Evolutionary conservation across 2,797 vertebrate genomes (phyloP), one percentile per base, ranked within the genome.

Genomic region (Paedocypris micromegethes): DNA sequence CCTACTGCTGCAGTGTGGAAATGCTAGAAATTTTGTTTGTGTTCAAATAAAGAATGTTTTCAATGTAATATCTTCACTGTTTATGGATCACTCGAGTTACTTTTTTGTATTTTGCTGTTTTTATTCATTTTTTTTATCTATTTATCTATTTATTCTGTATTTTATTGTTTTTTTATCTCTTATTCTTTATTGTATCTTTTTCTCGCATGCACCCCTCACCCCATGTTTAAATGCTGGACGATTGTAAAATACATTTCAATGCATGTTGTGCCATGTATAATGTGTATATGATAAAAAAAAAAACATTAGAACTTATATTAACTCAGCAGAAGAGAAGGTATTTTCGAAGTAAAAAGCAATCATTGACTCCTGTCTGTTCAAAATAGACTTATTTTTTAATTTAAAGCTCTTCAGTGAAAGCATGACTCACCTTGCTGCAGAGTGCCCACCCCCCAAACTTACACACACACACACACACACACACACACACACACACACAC

Each of bases 351-450:
- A 52, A 53, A 52, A 23, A 0, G 38, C 4, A 59, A 41, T 7
- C 1, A 3, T 9, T 47, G 66, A 60, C 50, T 50, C 66, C 3
- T 46, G 58, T 48, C 4, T 53, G 53, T 9, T 68, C 45, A 55
- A 1, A 50, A 39, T 63, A 6, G 46, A 50, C 54, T 63, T 3
- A 57, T 56, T 61, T 44, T 9, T 38, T 40, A 2, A 44, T 23
- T 23, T 38, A 69, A 53, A 62, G 62, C 58, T 70, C 40, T 23
- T n/a, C n/a, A 9, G 49, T 47, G 39, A 61, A 57, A 45, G 8
- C 53, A 70, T 43, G 53, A 49, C 67, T 70, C 52, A 56, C 67
- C 52, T 66, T 49, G 46, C 46, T 43, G 7, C 67, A 70, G 58
- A 62, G 8, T 8, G 23, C 23, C 23, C 23, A 23, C 40, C 50